Conservation (phyloP, 2,113 vertebrate species). For the Eolophus roseicapilla region DNA sequence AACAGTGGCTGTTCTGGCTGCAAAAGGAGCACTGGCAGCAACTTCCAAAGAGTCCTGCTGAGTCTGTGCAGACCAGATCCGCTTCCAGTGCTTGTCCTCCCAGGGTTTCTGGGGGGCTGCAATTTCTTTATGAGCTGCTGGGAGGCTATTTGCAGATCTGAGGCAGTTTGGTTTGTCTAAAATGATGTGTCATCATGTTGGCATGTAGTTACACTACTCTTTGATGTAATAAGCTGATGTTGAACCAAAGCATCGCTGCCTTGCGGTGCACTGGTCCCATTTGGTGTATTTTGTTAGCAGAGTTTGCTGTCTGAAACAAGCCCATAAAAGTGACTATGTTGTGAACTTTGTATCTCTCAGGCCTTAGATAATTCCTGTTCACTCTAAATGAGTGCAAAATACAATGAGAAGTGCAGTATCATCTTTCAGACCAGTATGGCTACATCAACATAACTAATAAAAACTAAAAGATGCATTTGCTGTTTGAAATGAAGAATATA, state of each 20-base stretch:
- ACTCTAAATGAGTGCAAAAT: neutral
- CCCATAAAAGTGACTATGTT: neutral
- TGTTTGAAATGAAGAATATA: neutral
- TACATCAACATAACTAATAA: neutral
- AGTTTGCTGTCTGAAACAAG: neutral
- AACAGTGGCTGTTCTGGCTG: constrained; percentile 52
- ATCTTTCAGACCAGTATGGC: neutral
- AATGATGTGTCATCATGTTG: neutral
- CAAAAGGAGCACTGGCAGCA: constrained; percentile 55
- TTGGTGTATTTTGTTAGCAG: neutral
- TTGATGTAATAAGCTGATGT: neutral
- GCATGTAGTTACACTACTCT: neutral
- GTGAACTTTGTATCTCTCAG: neutral
- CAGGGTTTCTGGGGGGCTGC: neutral
- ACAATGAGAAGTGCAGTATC: neutral
- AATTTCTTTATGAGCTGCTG: neutral
- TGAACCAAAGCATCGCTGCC: neutral
- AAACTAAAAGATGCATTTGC: neutral
- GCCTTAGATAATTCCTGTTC: neutral
- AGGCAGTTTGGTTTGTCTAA: neutral
- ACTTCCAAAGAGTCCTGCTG: constrained; percentile 62
- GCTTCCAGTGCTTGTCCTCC: constrained; percentile 10
- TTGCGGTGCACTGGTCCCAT: neutral
- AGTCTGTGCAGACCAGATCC: constrained; percentile 33
- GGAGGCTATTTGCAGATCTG: constrained; percentile 11